Conservation (phyloP, 2,888 invertebrate genomes). For the Netelia virgata region DNA sequence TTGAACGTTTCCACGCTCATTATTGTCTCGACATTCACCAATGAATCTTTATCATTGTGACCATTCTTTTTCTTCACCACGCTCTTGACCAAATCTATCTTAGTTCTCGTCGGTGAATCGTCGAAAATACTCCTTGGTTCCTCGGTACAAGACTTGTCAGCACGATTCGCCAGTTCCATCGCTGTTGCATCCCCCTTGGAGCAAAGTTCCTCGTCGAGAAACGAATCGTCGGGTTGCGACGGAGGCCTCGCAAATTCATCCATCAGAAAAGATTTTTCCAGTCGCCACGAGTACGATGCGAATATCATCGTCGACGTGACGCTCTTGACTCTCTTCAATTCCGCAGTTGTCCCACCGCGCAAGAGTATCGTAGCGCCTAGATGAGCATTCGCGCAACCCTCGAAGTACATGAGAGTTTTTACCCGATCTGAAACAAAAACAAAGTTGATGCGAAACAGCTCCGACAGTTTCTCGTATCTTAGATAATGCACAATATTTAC, state of each 20-base stretch:
- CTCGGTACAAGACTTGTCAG: conserved; percentile 14
- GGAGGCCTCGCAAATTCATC: conserved; percentile 94
- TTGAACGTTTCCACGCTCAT: conserved; percentile 72
- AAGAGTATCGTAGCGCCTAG: conserved; percentile 95
- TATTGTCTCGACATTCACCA: conserved; percentile 62
- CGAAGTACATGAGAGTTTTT: conserved; percentile 97
- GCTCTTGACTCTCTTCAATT: conserved; percentile 93
- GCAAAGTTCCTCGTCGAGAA: conserved; percentile 83
- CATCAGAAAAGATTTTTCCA: conserved; percentile 96
- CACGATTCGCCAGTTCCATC: conserved; percentile 74
- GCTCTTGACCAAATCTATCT: conserved; percentile 4
- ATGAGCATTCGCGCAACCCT: conserved; percentile 93
- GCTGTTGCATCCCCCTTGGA: neutral
- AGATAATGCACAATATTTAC: too few species aligned
- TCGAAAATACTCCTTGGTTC: conserved; percentile 47
- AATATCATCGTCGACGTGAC: conserved; percentile 93
- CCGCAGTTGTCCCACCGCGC: conserved; percentile 90
- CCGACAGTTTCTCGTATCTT: neutral
- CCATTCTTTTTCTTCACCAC: neutral
- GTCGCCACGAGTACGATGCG: conserved; percentile 95
- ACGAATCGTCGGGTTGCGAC: conserved; percentile 86
- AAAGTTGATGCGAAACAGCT: neutral
- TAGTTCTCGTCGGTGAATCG: conserved; percentile 78
- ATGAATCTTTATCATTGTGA: conserved; percentile 44
- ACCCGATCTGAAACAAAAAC: conserved; percentile 85